Evolutionary conservation across 2,113 vertebrate species (phyloP).

Genomic region (Sakesphorus luctuosus): DNA sequence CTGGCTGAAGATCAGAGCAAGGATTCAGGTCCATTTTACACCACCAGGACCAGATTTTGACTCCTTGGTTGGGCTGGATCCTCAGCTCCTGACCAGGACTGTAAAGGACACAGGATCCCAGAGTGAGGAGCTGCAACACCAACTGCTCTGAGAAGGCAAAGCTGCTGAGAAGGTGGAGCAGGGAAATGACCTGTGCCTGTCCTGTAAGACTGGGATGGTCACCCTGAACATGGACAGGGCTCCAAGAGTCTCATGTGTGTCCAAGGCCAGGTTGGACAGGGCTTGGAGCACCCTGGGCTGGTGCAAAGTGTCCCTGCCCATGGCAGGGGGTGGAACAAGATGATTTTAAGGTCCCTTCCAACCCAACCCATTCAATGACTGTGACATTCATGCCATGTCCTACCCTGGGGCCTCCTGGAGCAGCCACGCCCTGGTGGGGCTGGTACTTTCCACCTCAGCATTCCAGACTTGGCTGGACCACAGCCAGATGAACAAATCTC

Average conservation of each 20-base stretch:
- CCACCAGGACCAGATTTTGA: not conserved
- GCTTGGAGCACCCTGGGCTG: not conserved
- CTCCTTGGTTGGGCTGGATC: not conserved
- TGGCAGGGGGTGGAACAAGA: not conserved
- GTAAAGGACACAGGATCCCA: not conserved
- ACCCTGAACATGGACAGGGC: not conserved
- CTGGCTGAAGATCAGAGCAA: not conserved
- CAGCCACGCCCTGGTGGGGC: not conserved
- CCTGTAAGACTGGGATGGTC: not conserved
- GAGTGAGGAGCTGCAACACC: not conserved
- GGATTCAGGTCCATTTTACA: not conserved
- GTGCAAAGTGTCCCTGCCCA: not conserved
- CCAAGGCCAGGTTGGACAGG: not conserved
- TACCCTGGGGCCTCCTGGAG: not conserved
- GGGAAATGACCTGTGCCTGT: not conserved
- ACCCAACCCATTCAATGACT: not conserved
- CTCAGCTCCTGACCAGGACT: not conserved
- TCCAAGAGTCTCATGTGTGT: not conserved
- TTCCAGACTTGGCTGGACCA: not conserved
- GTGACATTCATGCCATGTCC: accelerated
- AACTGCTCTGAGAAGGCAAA: not conserved
- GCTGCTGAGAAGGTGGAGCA: not conserved
- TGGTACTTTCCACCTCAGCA: not conserved
- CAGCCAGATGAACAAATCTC: not conserved
- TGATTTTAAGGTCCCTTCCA: not conserved